These are phyloP conservation scores for Adelognathus sp. DNA, from an alignment of 2,888 invertebrate species.

Conservation along the genomic window DNA sequence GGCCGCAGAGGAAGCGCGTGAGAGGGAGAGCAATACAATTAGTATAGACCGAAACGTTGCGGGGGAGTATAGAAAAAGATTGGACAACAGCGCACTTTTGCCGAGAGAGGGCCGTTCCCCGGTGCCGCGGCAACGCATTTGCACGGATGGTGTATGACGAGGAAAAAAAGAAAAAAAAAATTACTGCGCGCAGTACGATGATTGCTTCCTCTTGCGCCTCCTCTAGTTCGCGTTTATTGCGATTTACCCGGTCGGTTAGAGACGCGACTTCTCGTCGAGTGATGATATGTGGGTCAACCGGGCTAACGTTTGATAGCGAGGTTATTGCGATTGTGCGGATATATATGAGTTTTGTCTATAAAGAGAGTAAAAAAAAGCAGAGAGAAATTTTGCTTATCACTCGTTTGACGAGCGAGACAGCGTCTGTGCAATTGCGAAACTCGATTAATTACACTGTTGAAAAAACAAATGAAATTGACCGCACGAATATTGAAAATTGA, in stretches of 20 bases:
- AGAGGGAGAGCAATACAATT: not conserved
- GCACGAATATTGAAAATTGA: too few relatives aligned
- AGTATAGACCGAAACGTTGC: not conserved
- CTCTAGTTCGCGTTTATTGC: not conserved
- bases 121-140: not conserved
- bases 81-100: not conserved
- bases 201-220: not conserved
- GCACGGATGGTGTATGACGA: constrained; percentile 10
- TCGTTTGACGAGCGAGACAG: not conserved
- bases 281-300: constrained; percentile 4
- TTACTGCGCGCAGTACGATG: not conserved
- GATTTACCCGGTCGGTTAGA: not conserved
- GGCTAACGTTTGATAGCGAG: constrained; percentile 1
- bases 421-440: not conserved
- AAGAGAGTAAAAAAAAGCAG: not conserved
- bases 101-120: not conserved
- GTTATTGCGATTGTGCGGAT: not conserved
- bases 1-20: not conserved
- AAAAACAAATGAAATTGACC: not conserved
- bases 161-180: not conserved
- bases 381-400: not conserved
- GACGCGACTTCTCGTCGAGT: not conserved
- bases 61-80: not conserved
- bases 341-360: not conserved
- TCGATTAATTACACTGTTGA: not conserved